Conservation (phyloP, 2,113 vertebrate genomes). For the Heloderma charlesbogerti region DNA sequence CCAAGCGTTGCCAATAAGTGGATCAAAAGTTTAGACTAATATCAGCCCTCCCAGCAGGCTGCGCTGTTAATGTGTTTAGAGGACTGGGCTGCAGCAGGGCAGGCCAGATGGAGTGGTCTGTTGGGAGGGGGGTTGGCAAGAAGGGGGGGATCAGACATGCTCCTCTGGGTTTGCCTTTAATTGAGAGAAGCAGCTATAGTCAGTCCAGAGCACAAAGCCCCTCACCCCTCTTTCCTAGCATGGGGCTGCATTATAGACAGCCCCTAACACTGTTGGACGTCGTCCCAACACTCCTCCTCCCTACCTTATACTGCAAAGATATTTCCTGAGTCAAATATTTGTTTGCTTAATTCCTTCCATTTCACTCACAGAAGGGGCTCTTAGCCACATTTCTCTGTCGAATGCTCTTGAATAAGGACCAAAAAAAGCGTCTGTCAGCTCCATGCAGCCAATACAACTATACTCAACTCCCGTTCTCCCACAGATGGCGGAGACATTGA, state of each 20-base stretch:
- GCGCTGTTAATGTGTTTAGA: not conserved
- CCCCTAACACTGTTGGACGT: not conserved
- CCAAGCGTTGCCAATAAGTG: constrained; percentile 45
- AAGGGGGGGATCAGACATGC: not conserved
- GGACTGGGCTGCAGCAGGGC: constrained; percentile 14
- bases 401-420: constrained; percentile 2
- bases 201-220: not conserved
- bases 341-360: constrained; percentile 30
- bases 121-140: too few relatives aligned
- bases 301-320: constrained; percentile 5
- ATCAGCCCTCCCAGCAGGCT: constrained; percentile 51
- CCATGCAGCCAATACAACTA: not conserved
- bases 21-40: constrained; percentile 77
- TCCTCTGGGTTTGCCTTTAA: not conserved
- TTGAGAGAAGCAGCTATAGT: not conserved
- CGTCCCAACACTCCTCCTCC: not conserved
- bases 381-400: constrained; percentile 3
- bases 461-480: not conserved
- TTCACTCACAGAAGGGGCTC: constrained; percentile 10
- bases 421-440: constrained; percentile 2
- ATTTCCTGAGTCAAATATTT: constrained; percentile 30
- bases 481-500: not conserved
- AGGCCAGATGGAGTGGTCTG: too few relatives aligned
- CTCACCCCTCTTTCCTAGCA: not conserved
- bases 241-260: not conserved